A percentile compares a stretch with the other conserved stretches of the same genome.
Conservation (phyloP, 2,113 vertebrate species). For the Aegithalos caudatus region DNA sequence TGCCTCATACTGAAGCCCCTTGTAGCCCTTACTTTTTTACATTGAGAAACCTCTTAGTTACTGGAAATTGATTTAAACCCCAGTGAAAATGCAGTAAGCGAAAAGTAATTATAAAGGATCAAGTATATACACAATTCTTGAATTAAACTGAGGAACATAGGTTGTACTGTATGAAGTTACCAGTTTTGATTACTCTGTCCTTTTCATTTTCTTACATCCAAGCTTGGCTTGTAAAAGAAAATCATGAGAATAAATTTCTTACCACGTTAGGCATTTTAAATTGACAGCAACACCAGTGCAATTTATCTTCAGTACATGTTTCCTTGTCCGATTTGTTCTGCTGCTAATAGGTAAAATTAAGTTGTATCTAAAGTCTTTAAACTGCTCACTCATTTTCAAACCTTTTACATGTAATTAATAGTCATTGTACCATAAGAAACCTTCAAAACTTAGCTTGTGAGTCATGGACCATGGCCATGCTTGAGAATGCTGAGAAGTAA, state of each 20-base stretch:
- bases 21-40: background rate
- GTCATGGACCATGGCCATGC: background rate
- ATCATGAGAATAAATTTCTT: background rate
- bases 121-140: background rate
- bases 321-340: background rate
- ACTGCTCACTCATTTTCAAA: slow-evolving; percentile 32
- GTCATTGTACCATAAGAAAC: slow-evolving; percentile 12
- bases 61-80: background rate
- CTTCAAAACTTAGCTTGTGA: slow-evolving; percentile 28
- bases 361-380: slow-evolving; percentile 23
- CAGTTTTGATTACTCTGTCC: background rate
- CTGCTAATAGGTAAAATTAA: slow-evolving; percentile 31
- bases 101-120: background rate
- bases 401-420: slow-evolving; percentile 60
- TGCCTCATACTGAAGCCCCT: background rate
- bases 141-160: background rate
- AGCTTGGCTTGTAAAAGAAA: background rate
- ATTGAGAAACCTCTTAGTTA: background rate
- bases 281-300: background rate
- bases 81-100: background rate
- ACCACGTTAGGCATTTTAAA: background rate
- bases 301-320: background rate
- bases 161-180: background rate
- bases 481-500: slow-evolving; percentile 41
- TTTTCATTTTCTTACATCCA: background rate